These are phyloP conservation scores for Ceryle rudis DNA, from an alignment of 2,797 vertebrate species.

Conservation along the genomic window DNA sequence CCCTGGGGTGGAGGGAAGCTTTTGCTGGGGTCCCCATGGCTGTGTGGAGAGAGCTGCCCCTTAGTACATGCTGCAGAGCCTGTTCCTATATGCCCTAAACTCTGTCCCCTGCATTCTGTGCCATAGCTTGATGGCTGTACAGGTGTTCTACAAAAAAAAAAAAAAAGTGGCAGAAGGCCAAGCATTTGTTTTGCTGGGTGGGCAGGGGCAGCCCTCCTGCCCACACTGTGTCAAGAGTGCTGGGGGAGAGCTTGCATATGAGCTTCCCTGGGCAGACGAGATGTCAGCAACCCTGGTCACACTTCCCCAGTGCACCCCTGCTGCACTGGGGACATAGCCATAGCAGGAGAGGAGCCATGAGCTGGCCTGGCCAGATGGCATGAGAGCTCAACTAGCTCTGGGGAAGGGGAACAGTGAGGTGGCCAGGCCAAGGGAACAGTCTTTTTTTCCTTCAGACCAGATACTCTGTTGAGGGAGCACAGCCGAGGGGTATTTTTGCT, in stretches of 20 bases:
- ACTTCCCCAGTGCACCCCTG: neutral
- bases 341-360: neutral
- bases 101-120: neutral
- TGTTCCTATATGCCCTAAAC: neutral
- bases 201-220: neutral
- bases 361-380: neutral
- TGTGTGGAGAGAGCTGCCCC: neutral
- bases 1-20: neutral
- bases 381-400: neutral
- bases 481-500: neutral
- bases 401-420: neutral
- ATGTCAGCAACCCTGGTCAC: neutral
- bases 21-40: neutral
- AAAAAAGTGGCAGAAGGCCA: neutral
- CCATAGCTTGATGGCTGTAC: neutral
- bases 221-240: rapidly evolving
- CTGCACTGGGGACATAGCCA: rapidly evolving
- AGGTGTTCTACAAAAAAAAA: neutral
- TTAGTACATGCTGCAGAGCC: neutral
- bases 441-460: neutral
- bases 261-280: rapidly evolving
- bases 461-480: neutral
- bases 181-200: neutral
- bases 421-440: rapidly evolving
- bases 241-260: rapidly evolving